Conservation (phyloP, 2,797 vertebrate genomes). For the Acanthurus lineatus region DNA sequence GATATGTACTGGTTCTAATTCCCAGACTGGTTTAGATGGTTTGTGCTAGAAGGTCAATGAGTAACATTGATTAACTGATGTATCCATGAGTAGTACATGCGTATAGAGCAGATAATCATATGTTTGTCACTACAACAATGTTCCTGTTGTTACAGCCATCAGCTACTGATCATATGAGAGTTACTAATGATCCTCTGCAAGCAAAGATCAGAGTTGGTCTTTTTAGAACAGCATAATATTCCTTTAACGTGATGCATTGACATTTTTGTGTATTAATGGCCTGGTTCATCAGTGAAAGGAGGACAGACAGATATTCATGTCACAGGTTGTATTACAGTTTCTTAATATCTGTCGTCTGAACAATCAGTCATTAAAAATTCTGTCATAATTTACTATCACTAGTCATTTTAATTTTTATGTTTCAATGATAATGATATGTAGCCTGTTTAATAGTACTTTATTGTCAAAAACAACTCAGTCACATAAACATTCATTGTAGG, state of each 20-base stretch:
- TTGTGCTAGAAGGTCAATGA: neutral
- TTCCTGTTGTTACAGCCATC: slow-evolving; percentile 60
- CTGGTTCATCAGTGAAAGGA: slow-evolving; percentile 1
- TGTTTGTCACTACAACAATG: slow-evolving; percentile 51
- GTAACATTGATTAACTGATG: neutral
- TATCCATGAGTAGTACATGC: neutral
- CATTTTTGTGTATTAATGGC: slow-evolving; percentile 17
- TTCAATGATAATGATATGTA: too few species aligned
- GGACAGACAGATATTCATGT: neutral
- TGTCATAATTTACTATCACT: too few species aligned
- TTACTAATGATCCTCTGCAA: slow-evolving; percentile 62
- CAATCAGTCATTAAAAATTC: too few species aligned
- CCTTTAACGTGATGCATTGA: slow-evolving; percentile 30
- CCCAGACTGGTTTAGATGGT: neutral
- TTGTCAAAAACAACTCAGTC: too few species aligned
- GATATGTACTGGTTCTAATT: neutral
- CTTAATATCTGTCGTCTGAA: too few species aligned
- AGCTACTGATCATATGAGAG: slow-evolving; percentile 74
- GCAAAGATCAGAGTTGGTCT: slow-evolving; percentile 8
- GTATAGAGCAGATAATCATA: neutral
- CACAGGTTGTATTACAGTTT: neutral
- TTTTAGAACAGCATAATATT: neutral
- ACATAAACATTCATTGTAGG: too few species aligned
- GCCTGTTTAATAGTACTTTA: too few species aligned
- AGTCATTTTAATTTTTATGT: too few species aligned